These are phyloP conservation scores for Poecilia wingei DNA, from an alignment of 2,797 vertebrate genomes.

Conservation along the genomic window DNA sequence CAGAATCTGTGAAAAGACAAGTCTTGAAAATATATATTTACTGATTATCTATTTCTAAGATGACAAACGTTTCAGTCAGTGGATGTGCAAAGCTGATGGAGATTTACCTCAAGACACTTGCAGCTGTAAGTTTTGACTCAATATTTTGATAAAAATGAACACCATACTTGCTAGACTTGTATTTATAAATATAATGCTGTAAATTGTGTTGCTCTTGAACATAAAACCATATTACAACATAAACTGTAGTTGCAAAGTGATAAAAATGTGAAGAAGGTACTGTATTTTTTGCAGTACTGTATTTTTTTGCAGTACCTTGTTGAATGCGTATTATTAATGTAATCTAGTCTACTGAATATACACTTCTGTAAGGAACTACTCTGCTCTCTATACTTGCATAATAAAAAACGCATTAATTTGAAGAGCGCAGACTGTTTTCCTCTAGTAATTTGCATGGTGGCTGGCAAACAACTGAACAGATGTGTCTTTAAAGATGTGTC, in stretches of 20 bases:
- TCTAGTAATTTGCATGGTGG: not conserved
- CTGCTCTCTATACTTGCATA: not conserved
- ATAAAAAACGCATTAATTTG: not conserved
- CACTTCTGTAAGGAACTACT: not conserved
- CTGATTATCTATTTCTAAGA: not conserved
- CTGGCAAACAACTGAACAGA: not conserved
- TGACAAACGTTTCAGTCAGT: not conserved
- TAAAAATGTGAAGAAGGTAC: not conserved
- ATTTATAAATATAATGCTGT: too few relatives aligned
- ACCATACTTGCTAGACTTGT: too few relatives aligned
- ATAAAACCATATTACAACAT: not conserved
- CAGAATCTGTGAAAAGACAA: not conserved
- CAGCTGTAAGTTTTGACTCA: not conserved
- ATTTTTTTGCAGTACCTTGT: not conserved
- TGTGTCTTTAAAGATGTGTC: not conserved
- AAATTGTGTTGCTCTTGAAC: not conserved
- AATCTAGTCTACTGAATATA: not conserved
- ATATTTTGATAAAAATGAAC: not conserved
- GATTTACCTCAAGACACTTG: not conserved
- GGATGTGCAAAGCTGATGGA: not conserved
- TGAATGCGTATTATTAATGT: not conserved
- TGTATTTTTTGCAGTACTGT: not conserved
- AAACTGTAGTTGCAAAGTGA: not conserved
- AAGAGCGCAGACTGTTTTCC: not conserved
- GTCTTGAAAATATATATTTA: not conserved